Conservation (phyloP, 2,888 invertebrate species). For the Polydrusus pterygomalis region DNA sequence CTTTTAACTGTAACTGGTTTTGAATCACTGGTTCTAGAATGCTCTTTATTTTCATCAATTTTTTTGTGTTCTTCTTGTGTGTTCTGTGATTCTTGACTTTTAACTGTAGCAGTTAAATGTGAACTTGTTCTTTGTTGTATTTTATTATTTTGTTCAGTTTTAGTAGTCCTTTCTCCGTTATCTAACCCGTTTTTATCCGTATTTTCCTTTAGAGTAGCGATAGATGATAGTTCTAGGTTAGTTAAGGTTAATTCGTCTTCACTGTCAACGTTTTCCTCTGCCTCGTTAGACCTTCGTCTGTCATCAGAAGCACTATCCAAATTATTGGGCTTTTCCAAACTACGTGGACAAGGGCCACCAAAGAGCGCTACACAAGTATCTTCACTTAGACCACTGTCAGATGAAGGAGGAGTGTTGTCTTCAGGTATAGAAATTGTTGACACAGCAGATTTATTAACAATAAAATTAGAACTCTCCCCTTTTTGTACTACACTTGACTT, state of each 20-base stretch:
- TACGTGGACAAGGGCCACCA: constrained; percentile 45
- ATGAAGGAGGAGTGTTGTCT: constrained; percentile 32
- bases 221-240: background rate
- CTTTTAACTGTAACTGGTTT: constrained; percentile 2
- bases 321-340: constrained; percentile 12
- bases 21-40: background rate
- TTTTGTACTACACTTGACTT: background rate
- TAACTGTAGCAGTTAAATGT: background rate
- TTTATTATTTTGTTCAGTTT: background rate
- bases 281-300: background rate
- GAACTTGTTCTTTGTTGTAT: background rate
- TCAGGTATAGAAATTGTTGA: constrained; percentile 3
- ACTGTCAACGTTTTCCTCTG: background rate
- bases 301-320: background rate
- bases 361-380: constrained; percentile 43
- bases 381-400: constrained; percentile 52
- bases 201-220: background rate
- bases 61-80: background rate
- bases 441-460: constrained; percentile 10
- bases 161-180: background rate
- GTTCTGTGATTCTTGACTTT: background rate
- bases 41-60: background rate
- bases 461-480: constrained; percentile 32
- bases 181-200: background rate
- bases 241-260: background rate